These are phyloP conservation scores for Diachasmimorpha longicaudata DNA, from an alignment of 1,140 invertebrate genomes.

Conservation along the genomic window DNA sequence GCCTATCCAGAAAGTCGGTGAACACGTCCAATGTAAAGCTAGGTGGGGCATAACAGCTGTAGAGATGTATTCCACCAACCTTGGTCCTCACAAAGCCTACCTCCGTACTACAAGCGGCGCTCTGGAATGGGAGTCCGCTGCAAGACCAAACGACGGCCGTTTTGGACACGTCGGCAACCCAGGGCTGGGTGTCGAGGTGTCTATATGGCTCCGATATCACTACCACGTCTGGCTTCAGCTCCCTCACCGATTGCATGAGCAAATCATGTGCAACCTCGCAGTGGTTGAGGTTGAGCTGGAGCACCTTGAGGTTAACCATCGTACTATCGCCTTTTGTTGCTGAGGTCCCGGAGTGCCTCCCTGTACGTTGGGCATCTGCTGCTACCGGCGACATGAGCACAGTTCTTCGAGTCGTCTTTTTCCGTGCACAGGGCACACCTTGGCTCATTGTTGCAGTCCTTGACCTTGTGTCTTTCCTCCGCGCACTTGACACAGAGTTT, in stretches of 20 bases:
- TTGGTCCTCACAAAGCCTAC: neutral
- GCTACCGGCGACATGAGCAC: neutral
- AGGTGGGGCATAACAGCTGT: neutral
- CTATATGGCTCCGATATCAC: neutral
- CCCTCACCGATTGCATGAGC: neutral
- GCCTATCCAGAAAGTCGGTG: neutral
- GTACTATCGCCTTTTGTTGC: neutral
- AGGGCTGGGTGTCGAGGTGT: neutral
- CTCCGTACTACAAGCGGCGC: neutral
- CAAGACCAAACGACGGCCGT: neutral
- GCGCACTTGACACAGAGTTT: conserved; percentile 19
- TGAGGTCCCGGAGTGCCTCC: conserved; percentile 3
- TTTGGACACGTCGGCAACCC: neutral
- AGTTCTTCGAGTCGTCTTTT: neutral
- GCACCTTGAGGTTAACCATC: neutral
- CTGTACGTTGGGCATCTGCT: neutral
- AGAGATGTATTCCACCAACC: neutral
- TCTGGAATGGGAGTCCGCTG: neutral
- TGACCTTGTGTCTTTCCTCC: neutral
- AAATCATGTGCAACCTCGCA: too few species aligned
- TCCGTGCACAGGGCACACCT: neutral
- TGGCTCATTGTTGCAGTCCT: neutral
- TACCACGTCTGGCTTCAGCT: neutral
- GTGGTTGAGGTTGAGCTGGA: too few species aligned
- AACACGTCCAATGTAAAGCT: neutral